These are phyloP conservation scores for Drosophila nr. perissopoda DNA, from an alignment of 2,888 invertebrate genomes.

Conservation along the genomic window DNA sequence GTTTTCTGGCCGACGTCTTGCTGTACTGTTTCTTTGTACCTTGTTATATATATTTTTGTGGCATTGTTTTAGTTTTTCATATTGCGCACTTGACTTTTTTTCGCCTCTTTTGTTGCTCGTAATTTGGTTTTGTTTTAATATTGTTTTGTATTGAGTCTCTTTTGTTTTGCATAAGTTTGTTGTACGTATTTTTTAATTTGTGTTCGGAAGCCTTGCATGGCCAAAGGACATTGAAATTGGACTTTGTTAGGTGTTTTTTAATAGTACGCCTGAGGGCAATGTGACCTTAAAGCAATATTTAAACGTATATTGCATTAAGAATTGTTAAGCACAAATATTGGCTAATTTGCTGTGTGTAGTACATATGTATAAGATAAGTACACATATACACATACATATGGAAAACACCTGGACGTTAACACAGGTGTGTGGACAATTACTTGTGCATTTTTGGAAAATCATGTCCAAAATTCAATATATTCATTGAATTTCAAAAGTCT, in stretches of 20 bases:
- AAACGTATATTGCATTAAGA: not conserved
- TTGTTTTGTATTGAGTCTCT: conserved; percentile 31
- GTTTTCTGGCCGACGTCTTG: conserved; percentile 42
- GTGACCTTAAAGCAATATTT: conserved; percentile 25
- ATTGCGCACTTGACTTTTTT: conserved; percentile 66
- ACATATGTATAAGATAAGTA: not conserved
- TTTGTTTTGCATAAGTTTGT: conserved; percentile 58
- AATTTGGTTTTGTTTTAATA: conserved; percentile 47
- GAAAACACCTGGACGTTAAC: too few species aligned
- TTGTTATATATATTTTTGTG: conserved; percentile 52
- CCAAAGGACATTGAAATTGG: conserved; percentile 65
- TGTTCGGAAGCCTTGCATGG: conserved; percentile 71
- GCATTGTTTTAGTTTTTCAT: conserved; percentile 61
- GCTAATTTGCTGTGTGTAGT: not conserved
- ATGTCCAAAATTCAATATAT: not conserved
- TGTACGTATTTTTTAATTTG: conserved; percentile 53
- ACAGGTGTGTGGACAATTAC: not conserved
- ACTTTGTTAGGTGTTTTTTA: conserved; percentile 27
- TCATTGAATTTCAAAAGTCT: too few species aligned
- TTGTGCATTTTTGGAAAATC: not conserved
- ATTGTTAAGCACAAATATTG: not conserved
- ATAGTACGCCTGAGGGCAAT: conserved; percentile 2
- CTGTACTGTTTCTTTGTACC: conserved; percentile 32
- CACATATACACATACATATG: too few species aligned
- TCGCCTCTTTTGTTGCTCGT: conserved; percentile 49